Conservation (phyloP, 1,140 invertebrate genomes). For the Heliconius himera region DNA sequence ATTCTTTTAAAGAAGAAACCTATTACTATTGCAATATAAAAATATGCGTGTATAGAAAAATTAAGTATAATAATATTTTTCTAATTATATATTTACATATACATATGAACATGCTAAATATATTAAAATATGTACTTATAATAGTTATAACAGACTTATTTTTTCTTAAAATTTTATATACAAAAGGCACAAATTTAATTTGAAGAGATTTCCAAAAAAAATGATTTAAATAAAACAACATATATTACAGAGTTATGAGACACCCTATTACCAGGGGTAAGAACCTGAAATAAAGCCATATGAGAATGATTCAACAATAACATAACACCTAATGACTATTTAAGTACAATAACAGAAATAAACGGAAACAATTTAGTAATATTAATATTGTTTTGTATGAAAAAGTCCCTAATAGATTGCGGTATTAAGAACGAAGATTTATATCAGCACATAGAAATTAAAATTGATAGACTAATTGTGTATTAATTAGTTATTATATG, state of each 20-base stretch:
- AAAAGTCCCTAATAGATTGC: conserved; percentile 5
- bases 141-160: too few species aligned
- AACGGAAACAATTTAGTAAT: not conserved
- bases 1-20: too few species aligned
- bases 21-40: too few species aligned
- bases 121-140: too few species aligned
- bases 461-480: not conserved
- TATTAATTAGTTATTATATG: not conserved
- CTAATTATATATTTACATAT: too few species aligned
- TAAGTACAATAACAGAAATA: conserved; percentile 2
- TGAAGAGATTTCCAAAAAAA: too few species aligned
- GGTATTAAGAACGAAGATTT: not conserved
- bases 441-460: not conserved
- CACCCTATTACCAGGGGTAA: not conserved
- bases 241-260: not conserved
- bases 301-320: not conserved
- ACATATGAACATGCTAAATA: too few species aligned
- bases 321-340: not conserved
- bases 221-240: not conserved
- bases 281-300: not conserved
- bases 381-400: not conserved
- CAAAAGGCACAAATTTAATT: too few species aligned
- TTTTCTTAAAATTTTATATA: too few species aligned
- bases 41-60: too few species aligned
- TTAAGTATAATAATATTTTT: too few species aligned